phyloP scores from a whole-genome alignment of 2,888 invertebrate genomes.

The Ornithoptera alexandrae region DNA sequence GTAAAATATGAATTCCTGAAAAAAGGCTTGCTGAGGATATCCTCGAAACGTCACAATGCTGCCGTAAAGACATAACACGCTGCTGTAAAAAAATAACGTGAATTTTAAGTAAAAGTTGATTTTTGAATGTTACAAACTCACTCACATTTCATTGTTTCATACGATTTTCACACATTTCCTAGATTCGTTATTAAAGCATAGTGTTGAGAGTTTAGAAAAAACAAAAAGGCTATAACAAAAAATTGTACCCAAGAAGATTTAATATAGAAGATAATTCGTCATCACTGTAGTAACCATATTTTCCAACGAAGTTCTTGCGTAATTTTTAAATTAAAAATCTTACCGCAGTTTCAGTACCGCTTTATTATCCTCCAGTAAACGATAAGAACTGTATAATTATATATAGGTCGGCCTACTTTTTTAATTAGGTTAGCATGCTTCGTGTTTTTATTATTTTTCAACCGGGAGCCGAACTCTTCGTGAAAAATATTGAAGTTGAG shows the following conservation, averaged over 20 bases:
- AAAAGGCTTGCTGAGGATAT: neutral
- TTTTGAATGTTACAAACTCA: too few relatives aligned
- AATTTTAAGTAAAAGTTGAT: too few relatives aligned
- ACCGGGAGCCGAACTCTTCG: neutral
- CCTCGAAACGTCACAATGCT: too few relatives aligned
- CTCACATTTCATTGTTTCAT: too few relatives aligned
- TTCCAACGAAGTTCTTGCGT: neutral
- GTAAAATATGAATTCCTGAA: neutral
- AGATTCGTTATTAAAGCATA: too few relatives aligned
- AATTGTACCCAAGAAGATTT: too few relatives aligned
- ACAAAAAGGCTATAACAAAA: too few relatives aligned
- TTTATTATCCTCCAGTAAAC: neutral
- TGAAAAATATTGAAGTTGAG: neutral
- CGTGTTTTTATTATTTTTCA: constrained; percentile 3
- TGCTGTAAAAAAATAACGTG: neutral
- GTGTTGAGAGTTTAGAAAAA: too few relatives aligned
- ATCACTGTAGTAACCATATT: neutral
- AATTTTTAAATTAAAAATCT: neutral
- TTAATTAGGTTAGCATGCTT: constrained; percentile 3
- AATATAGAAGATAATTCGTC: too few relatives aligned
- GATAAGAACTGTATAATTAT: neutral
- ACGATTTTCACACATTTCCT: too few relatives aligned
- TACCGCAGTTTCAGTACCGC: neutral
- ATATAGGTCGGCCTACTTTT: neutral
- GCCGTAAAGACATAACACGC: too few relatives aligned